These are phyloP conservation scores for Lasioglossum pauxillum DNA, from an alignment of 2,888 invertebrate species.

Conservation along the genomic window DNA sequence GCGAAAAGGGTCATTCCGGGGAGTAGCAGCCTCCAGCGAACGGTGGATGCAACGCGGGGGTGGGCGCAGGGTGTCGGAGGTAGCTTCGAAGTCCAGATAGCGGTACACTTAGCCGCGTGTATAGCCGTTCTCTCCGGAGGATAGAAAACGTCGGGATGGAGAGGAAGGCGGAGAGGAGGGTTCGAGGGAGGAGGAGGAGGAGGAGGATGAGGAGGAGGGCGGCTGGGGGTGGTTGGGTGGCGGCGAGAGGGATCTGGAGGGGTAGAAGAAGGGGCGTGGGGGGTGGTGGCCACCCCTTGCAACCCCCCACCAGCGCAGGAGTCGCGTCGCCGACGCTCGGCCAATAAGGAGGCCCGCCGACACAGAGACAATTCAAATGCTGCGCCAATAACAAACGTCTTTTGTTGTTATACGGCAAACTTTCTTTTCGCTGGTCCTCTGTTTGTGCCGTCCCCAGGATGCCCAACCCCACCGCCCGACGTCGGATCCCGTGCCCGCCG, in stretches of 20 bases:
- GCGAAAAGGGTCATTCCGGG: conserved; percentile 74
- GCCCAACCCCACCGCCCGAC: conserved; percentile 62
- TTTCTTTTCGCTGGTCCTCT: conserved; percentile 79
- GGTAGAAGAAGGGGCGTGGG: conserved; percentile 59
- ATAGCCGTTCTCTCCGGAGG: conserved; percentile 73
- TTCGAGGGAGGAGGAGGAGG: not conserved
- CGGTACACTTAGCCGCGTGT: conserved; percentile 77
- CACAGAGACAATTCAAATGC: conserved; percentile 84
- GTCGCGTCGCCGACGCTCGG: conserved; percentile 79
- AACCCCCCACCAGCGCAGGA: conserved; percentile 77
- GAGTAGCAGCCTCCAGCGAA: conserved; percentile 67
- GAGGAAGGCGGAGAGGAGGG: conserved; percentile 36
- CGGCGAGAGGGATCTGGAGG: conserved; percentile 49
- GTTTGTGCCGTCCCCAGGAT: conserved; percentile 76
- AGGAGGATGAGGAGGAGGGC: conserved; percentile 37
- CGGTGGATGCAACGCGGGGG: conserved; percentile 60
- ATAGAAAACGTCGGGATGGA: conserved; percentile 60
- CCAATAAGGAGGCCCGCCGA: conserved; percentile 82
- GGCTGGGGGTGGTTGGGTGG: conserved; percentile 39
- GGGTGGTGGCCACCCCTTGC: conserved; percentile 73
- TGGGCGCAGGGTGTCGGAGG: conserved; percentile 64
- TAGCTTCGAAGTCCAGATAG: conserved; percentile 74
- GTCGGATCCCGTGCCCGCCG: conserved; percentile 52
- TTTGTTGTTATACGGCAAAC: conserved; percentile 83
- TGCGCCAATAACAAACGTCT: conserved; percentile 84